phyloP scores from a whole-genome alignment of 2,888 invertebrate species.

The Sylvicola cinctus region DNA sequence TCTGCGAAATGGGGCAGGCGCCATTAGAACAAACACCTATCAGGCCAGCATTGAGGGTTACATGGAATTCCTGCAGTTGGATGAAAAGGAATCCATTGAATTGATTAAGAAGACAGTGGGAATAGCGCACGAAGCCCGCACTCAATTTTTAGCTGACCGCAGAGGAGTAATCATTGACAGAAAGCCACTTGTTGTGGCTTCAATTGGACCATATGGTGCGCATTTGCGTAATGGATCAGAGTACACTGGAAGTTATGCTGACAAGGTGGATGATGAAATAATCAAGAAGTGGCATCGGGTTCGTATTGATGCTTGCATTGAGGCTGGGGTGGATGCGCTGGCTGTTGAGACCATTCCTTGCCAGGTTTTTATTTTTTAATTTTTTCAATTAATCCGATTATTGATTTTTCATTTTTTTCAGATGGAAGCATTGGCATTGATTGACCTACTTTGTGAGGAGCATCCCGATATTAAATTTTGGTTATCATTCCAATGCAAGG shows the following conservation, averaged over 20 bases:
- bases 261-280: constrained; percentile 38
- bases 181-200: constrained; percentile 55
- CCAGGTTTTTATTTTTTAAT: constrained; percentile 23
- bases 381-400: background rate
- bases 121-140: constrained; percentile 50
- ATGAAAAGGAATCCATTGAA: constrained; percentile 41
- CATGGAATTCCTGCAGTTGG: constrained; percentile 46
- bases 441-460: constrained; percentile 50
- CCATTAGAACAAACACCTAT: constrained; percentile 77
- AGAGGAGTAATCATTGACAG: constrained; percentile 10
- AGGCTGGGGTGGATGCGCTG: constrained; percentile 64
- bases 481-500: constrained; percentile 74
- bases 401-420: constrained; percentile 6
- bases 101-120: constrained; percentile 54
- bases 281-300: constrained; percentile 72
- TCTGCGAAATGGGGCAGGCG: constrained; percentile 63
- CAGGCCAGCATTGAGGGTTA: constrained; percentile 69
- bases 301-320: constrained; percentile 54
- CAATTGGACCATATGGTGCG: constrained; percentile 86
- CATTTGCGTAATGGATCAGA: constrained; percentile 80
- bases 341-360: constrained; percentile 89
- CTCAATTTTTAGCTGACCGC: constrained; percentile 29
- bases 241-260: constrained; percentile 69
- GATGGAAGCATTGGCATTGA: constrained; percentile 61
- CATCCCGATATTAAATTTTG: constrained; percentile 65